Base-by-base conservation (phyloP, 1,140 invertebrate genomes). In the Drosophila navojoa region DNA sequence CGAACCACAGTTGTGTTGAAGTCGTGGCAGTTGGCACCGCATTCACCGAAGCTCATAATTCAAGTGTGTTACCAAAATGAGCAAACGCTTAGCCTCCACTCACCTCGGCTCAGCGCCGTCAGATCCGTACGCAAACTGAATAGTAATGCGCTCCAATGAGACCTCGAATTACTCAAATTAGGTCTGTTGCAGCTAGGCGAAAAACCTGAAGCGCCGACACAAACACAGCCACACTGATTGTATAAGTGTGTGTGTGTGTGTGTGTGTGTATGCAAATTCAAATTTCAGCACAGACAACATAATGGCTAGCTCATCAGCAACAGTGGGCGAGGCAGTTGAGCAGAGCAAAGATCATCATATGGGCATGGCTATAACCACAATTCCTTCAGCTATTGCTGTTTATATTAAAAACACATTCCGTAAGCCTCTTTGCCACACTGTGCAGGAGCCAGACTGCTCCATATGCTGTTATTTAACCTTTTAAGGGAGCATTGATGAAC, bases 81-180 rank as follows among this genome's bases (percentile, higher is more conserved):
- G 55, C 52, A 57, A 50, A 6, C 25, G 13, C n/a, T 16, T 19
- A 35, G 15, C 27, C 15, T n/a, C 11, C 15, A 5, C n/a, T 15
- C 11, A 32, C 45, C 16, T 13, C 47, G 27, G 1, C 11, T 19
- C 19, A 10, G 29, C 62, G 47, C 16, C 29, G 38, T 13, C 32
- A 54, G 47, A 16, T 45, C 44, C 9, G 40, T 27, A 75, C 76
- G 67, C 67, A 35, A 64, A 38, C 66, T 75, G 76, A 75, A 77
- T 77, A 77, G 76, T 71, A 75, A 77, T 77, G 76, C 47, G 29
- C 10, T 4, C 44, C 67, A 77, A 77, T 75, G 68, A 75, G 71
- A 38, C 50, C n/a, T 47, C 35, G 74, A 75, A 66, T 71, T 71
- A 75, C 57, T 71, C 61, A 77, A 77, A 75, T 77, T 74, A 73